Conservation (phyloP, 2,113 vertebrate species). For the Perca schrenkii region DNA sequence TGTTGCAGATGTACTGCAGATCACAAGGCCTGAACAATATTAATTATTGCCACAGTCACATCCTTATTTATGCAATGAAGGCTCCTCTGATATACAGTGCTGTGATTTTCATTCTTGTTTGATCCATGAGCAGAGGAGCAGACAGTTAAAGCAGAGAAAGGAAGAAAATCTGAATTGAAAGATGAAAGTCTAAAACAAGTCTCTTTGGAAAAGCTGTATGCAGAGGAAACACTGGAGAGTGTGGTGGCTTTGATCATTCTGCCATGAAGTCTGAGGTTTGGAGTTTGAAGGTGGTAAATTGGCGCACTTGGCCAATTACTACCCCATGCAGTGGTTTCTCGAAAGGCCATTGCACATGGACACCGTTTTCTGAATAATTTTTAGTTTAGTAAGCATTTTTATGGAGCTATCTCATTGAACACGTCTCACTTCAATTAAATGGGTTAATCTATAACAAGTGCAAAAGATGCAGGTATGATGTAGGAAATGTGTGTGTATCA, state of each 20-base stretch:
- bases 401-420: slow-evolving; percentile 2
- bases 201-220: slow-evolving; percentile 57
- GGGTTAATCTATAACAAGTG: background rate
- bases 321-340: slow-evolving; percentile 17
- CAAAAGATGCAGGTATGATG: background rate
- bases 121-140: slow-evolving; percentile 46
- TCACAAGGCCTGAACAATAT: slow-evolving; percentile 26
- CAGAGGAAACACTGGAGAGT: slow-evolving; percentile 59
- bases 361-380: slow-evolving; percentile 34
- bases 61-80: slow-evolving; percentile 62
- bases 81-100: slow-evolving; percentile 34
- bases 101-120: slow-evolving; percentile 53
- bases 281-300: slow-evolving; percentile 68
- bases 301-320: slow-evolving; percentile 66
- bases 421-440: slow-evolving; percentile 18
- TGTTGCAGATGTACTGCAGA: slow-evolving; percentile 15
- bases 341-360: slow-evolving; percentile 33
- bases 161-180: slow-evolving; percentile 57
- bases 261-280: slow-evolving; percentile 69
- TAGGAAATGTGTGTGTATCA: background rate
- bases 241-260: slow-evolving; percentile 76
- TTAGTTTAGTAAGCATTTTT: slow-evolving; percentile 22
- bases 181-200: slow-evolving; percentile 73
- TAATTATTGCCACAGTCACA: slow-evolving; percentile 56
- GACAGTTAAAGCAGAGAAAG: slow-evolving; percentile 62